phyloP scores from a whole-genome alignment of 2,888 invertebrate genomes.

The Tenthredo livida region DNA sequence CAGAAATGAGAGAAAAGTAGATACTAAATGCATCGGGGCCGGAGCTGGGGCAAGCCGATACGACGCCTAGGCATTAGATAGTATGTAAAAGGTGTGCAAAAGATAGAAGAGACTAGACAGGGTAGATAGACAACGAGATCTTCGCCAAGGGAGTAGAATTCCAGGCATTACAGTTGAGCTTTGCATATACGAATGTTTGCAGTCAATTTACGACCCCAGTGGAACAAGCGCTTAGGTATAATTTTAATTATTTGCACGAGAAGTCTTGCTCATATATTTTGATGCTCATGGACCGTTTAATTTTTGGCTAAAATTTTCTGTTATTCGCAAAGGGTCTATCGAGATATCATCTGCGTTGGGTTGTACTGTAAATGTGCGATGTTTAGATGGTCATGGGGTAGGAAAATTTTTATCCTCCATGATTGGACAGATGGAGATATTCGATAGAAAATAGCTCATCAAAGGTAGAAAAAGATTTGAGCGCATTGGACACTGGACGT shows the following conservation, averaged over 20 bases:
- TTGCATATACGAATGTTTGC: background rate
- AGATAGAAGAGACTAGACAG: background rate
- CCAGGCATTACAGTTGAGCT: background rate
- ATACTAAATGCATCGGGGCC: background rate
- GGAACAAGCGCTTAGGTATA: background rate
- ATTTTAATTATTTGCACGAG: slow-evolving; percentile 5
- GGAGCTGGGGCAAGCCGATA: slow-evolving; percentile 9
- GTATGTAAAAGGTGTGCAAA: slow-evolving; percentile 4
- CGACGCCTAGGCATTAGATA: background rate
- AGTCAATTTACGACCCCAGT: slow-evolving; percentile 4
- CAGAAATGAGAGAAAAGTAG: background rate
- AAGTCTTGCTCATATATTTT: background rate
- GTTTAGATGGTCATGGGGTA: background rate
- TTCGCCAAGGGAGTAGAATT: slow-evolving; percentile 17
- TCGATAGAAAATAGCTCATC: background rate
- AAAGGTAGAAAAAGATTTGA: background rate
- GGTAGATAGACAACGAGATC: slow-evolving; percentile 34
- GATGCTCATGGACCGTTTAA: background rate
- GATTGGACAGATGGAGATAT: background rate
- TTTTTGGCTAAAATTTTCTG: background rate
- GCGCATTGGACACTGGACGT: background rate
- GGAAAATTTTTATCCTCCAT: background rate
- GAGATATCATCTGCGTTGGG: background rate
- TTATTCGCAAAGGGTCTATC: background rate
- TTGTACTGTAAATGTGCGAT: background rate